These are phyloP conservation scores for Drosophila sulfurigaster DNA, from an alignment of 1,140 invertebrate species.

Conservation along the genomic window DNA sequence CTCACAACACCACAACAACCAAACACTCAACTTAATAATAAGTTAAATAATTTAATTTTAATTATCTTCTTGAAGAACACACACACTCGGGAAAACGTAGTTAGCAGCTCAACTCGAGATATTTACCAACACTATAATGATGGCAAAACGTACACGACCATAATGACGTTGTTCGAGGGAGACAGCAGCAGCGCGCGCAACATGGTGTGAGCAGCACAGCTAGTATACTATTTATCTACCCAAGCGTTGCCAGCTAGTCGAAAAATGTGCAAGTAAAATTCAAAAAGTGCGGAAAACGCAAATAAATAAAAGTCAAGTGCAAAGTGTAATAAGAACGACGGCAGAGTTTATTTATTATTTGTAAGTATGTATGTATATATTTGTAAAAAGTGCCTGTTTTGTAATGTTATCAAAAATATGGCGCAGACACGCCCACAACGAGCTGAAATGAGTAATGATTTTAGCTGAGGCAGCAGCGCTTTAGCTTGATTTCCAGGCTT, in stretches of 20 bases:
- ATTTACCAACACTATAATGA: constrained; percentile 52
- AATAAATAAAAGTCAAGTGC: constrained; percentile 2
- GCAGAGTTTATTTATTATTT: no score
- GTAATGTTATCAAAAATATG: constrained; percentile 16
- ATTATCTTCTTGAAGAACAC: constrained; percentile 75
- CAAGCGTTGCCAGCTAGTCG: constrained; percentile 56
- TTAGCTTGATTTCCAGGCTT: constrained; percentile 54
- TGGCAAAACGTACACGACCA: constrained; percentile 39
- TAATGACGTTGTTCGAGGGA: constrained; percentile 70
- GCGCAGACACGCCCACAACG: constrained; percentile 25
- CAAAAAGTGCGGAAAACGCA: constrained; percentile 7
- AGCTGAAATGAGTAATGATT: constrained; percentile 52
- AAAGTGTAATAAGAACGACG: neutral
- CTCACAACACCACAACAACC: constrained; percentile 37
- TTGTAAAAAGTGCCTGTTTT: neutral
- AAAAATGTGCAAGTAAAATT: constrained; percentile 19
- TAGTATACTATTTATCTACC: constrained; percentile 4
- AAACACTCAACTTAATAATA: constrained; percentile 77
- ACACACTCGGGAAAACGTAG: constrained; percentile 74
- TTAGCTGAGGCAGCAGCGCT: constrained; percentile 21
- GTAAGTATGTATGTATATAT: neutral
- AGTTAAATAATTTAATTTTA: constrained; percentile 81
- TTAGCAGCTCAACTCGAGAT: constrained; percentile 58
- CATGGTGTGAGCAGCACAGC: constrained; percentile 66
- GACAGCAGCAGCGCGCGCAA: constrained; percentile 58